A percentile compares a stretch with the other conserved stretches of the same genome.
phyloP scores from a whole-genome alignment of 2,888 invertebrate genomes.

The Nipponacmea schrenckii region DNA sequence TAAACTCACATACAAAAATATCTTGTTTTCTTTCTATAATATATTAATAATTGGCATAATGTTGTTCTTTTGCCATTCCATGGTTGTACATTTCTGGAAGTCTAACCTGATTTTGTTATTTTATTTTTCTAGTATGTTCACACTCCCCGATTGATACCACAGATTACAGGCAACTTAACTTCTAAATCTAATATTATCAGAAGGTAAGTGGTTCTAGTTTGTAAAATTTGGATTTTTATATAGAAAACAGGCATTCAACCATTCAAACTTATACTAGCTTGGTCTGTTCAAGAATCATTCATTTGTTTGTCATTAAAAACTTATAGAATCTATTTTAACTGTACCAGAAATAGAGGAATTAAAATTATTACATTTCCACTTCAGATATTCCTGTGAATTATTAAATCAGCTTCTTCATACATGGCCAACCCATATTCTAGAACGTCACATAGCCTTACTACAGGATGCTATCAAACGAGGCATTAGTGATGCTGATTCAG shows the following conservation, averaged over 20 bases:
- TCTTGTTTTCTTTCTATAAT: too few species aligned
- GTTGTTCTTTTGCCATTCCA: too few species aligned
- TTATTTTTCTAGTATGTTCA: slow-evolving; percentile 38
- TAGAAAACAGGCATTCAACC: too few species aligned
- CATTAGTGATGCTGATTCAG: slow-evolving; percentile 91
- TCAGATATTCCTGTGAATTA: slow-evolving; percentile 78
- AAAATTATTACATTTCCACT: slow-evolving; percentile 16
- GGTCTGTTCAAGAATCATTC: too few species aligned
- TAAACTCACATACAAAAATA: too few species aligned
- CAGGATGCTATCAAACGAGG: slow-evolving; percentile 84
- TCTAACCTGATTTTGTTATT: slow-evolving; percentile 12
- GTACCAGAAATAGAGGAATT: not conserved
- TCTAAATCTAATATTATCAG: slow-evolving; percentile 94
- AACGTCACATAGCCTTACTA: slow-evolving; percentile 81
- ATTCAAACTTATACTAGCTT: too few species aligned
- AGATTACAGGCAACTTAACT: slow-evolving; percentile 73
- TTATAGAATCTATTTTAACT: not conserved
- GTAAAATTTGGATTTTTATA: not conserved
- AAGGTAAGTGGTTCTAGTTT: slow-evolving; percentile 54
- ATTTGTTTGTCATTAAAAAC: not conserved
- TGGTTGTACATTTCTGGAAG: too few species aligned
- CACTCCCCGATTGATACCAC: slow-evolving; percentile 60
- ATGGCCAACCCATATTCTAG: slow-evolving; percentile 87
- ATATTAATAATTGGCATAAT: too few species aligned
- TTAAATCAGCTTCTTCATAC: slow-evolving; percentile 83